A percentile compares a stretch with the other conserved stretches of the same genome.
phyloP scores from a whole-genome alignment of 2,888 invertebrate species.

The Drosophila birchii region DNA sequence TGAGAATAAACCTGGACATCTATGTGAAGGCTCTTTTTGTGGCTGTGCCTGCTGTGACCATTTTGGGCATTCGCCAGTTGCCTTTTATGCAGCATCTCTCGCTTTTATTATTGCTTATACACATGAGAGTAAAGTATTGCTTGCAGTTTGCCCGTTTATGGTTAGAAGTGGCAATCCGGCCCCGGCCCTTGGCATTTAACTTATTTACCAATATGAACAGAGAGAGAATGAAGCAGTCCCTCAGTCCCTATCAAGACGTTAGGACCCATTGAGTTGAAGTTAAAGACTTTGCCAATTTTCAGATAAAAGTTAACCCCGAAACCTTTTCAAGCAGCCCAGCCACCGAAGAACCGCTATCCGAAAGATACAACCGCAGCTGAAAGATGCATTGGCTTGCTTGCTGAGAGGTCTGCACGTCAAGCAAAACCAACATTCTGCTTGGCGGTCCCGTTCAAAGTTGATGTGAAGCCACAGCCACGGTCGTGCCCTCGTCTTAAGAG shows the following conservation, averaged over 20 bases:
- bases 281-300: constrained; percentile 39
- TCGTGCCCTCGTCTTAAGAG: constrained; percentile 3
- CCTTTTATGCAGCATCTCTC: constrained; percentile 69
- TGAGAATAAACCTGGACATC: constrained; percentile 20
- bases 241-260: constrained; percentile 9
- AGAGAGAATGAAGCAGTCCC: constrained; percentile 23
- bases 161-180: constrained; percentile 57
- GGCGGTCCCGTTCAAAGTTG: constrained; percentile 53
- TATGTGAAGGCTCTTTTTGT: constrained; percentile 13
- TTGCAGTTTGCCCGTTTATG: constrained; percentile 64
- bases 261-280: constrained; percentile 18
- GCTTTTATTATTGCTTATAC: constrained; percentile 63
- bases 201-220: constrained; percentile 26
- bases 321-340: constrained; percentile 63
- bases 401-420: constrained; percentile 18
- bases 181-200: constrained; percentile 41
- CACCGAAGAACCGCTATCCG: constrained; percentile 34
- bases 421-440: constrained; percentile 24
- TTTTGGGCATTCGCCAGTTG: constrained; percentile 72
- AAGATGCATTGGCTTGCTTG: constrained; percentile 8
- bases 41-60: constrained; percentile 58
- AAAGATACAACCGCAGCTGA: constrained; percentile 26
- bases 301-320: constrained; percentile 63
- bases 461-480: constrained; percentile 40
- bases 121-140: constrained; percentile 20